Evolutionary conservation across 2,888 invertebrate genomes (phyloP), one percentile per base, ranked within the genome.

Genomic region (Hydriomena furcata): DNA sequence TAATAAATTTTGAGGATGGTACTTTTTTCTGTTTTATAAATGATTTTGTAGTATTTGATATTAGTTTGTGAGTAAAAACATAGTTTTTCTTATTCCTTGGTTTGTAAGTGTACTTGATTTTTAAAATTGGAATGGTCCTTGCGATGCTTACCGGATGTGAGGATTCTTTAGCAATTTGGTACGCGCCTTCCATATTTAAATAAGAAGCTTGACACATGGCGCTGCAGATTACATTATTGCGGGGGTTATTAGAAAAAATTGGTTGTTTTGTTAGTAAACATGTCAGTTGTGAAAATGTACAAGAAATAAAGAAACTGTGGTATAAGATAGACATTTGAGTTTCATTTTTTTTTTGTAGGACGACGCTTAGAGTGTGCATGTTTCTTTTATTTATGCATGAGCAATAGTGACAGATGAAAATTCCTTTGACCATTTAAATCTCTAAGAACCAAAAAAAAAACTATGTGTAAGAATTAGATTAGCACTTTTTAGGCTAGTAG

Each of bases 401-500:
- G 76, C 73, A 79, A 55, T 70, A 71, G 71, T 58, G 63, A 63
- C 66, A 58, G 17, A 17, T 7, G 31, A 27, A 25, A 49, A 51
- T 57, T 68, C 61, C 66, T 73, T 76, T 72, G 67, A 71, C 68
- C 67, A 69, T 68, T 70, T 65, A 50, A 62, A 64, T 63, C 58
- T 75, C 66, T 84, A 82, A 76, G 83, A 85, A 86, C 84, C 85
- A 83, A 85, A 75, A 41, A 66, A 68, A 63, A 74, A 72, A 76
- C 58, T 84, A 82, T 73, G 68, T 82, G 65, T 87, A 87, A 86
- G 86, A 69, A 69, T 78, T 84, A 85, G 82, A 78, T 77, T 88
- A 88, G 87, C 87, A 86, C 82, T 79, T 67, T 79, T 75, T 86
- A 88, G 85, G 79, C 76, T 89, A 87, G 82, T 85, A 89, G 87